These are phyloP conservation scores for Aricia agestis DNA, from an alignment of 1,140 invertebrate species.

Conservation along the genomic window DNA sequence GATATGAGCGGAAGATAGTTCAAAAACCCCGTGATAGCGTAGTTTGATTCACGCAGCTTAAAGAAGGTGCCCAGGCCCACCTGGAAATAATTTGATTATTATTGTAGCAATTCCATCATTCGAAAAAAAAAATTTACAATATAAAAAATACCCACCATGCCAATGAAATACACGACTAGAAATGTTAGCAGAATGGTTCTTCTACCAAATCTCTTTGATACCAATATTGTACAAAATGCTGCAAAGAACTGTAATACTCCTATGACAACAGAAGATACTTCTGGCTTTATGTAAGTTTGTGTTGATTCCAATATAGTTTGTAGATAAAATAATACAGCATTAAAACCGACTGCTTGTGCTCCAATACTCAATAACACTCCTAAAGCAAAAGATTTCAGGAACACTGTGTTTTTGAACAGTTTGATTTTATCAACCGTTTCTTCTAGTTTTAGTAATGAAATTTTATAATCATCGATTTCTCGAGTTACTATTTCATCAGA, in stretches of 20 bases:
- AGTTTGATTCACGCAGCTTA: conserved; percentile 49
- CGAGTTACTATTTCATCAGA: conserved; percentile 14
- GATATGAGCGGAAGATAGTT: conserved; percentile 77
- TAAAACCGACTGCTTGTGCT: conserved; percentile 81
- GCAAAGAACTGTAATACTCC: conserved; percentile 77
- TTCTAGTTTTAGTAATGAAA: conserved; percentile 1
- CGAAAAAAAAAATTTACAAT: not conserved
- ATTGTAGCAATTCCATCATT: not conserved
- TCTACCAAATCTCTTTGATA: conserved; percentile 79
- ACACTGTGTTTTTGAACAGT: conserved; percentile 46
- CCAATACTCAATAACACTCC: conserved; percentile 76
- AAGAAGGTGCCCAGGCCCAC: conserved; percentile 65
- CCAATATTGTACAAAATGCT: conserved; percentile 66
- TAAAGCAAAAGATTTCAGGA: conserved; percentile 69
- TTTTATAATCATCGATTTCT: conserved; percentile 23
- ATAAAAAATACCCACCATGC: conserved; percentile 47
- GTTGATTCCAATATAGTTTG: conserved; percentile 79
- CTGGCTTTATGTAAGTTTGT: conserved; percentile 74
- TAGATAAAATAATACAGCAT: conserved; percentile 83
- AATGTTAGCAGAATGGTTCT: conserved; percentile 78
- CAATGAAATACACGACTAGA: conserved; percentile 69
- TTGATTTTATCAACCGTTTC: conserved; percentile 24
- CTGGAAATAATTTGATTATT: not conserved
- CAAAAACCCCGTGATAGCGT: conserved; percentile 48
- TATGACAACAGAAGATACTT: conserved; percentile 79